A percentile compares a stretch with the other conserved stretches of the same genome.
phyloP scores from a whole-genome alignment of 2,797 vertebrate species.

The Aldrovandia affinis region DNA sequence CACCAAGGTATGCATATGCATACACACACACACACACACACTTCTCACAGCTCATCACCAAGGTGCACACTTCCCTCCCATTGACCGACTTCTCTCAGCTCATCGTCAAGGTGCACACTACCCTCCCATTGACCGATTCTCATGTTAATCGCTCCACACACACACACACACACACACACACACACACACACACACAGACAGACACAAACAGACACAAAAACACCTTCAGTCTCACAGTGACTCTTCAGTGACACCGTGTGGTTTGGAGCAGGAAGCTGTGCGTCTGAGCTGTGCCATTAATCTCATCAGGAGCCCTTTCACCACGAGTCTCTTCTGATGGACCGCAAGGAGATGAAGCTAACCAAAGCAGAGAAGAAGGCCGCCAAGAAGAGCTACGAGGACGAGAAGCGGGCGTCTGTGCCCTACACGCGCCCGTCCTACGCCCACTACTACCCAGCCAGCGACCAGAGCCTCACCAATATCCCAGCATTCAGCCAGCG shows the following conservation, averaged over 20 bases:
- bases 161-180: not conserved
- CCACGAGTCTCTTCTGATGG: constrained; percentile 94
- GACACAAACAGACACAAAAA: constrained; percentile 9
- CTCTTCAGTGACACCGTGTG: too few species aligned
- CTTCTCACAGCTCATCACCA: not conserved
- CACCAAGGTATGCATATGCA: constrained; percentile 84
- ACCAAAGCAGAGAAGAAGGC: constrained; percentile 98
- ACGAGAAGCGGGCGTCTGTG: constrained; percentile 95
- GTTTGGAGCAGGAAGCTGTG: not conserved
- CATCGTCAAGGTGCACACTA: too few species aligned
- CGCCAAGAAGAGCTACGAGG: constrained; percentile 97
- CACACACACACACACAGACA: not conserved
- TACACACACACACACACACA: not conserved
- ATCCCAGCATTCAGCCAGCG: constrained; percentile 95
- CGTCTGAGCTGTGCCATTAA: not conserved
- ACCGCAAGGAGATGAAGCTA: constrained; percentile 95
- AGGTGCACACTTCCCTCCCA: not conserved
- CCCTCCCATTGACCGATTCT: too few species aligned
- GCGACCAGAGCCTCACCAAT: constrained; percentile 87
- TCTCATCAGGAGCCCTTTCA: constrained; percentile 88
- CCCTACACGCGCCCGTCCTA: constrained; percentile 95
- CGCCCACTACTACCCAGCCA: constrained; percentile 94
- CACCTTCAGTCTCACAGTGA: too few species aligned
- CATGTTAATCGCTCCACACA: not conserved
- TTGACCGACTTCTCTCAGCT: too few species aligned